Evolutionary conservation across 2,113 vertebrate genomes (phyloP).

Genomic region (Smithornis capensis): DNA sequence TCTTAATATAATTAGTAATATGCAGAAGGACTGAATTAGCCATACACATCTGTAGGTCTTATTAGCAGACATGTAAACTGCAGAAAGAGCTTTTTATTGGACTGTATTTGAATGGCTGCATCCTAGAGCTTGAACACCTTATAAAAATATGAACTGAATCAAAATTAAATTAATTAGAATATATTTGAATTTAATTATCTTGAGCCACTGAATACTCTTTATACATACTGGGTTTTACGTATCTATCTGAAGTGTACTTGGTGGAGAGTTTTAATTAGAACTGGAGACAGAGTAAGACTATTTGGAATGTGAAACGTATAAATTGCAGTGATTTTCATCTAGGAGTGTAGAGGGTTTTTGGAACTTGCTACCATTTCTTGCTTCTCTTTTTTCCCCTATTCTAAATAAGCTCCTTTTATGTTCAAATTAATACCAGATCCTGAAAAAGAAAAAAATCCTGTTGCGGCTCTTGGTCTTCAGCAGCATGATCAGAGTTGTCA

Average conservation of each 20-base stretch:
- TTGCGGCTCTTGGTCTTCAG: neutral
- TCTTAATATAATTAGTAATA: neutral
- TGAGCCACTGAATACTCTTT: constrained; percentile 8
- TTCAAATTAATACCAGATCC: constrained; percentile 32
- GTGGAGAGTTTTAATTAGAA: constrained; percentile 37
- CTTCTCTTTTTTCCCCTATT: neutral
- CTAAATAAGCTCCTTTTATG: constrained; percentile 27
- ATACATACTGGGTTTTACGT: neutral
- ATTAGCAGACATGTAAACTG: neutral
- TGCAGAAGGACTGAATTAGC: neutral
- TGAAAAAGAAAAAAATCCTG: neutral
- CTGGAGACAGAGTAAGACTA: neutral
- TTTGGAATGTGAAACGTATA: constrained; percentile 25
- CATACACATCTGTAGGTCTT: neutral
- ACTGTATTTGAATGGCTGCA: neutral
- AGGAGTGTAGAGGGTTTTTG: neutral
- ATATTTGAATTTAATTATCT: constrained; percentile 45
- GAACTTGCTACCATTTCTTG: neutral
- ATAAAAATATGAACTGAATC: neutral
- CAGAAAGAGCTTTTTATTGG: neutral
- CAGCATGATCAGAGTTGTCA: neutral
- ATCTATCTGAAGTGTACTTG: constrained; percentile 13
- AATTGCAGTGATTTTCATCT: neutral
- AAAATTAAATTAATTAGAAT: constrained; percentile 45
- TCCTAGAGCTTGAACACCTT: neutral